Percentiles rank a stretch among this genome's conserved stretches.
phyloP scores from a whole-genome alignment of 2,888 invertebrate genomes.

The Tetramorium bicarinatum region DNA sequence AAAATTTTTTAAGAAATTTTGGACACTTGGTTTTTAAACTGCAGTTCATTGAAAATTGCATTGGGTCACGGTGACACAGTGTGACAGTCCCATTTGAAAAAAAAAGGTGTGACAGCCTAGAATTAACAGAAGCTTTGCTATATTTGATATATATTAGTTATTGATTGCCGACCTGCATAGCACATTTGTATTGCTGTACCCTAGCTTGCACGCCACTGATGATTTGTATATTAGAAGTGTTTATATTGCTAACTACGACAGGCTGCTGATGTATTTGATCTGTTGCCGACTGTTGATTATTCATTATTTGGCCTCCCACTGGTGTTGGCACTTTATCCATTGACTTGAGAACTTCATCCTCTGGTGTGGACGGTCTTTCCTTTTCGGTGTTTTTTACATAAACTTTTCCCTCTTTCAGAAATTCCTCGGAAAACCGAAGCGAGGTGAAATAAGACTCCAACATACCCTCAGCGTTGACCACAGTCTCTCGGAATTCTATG shows the following conservation, averaged over 20 bases:
- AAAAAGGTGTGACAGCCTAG: no score
- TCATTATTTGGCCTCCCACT: slow-evolving; percentile 72
- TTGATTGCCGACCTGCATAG: slow-evolving; percentile 84
- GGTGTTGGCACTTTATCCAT: slow-evolving; percentile 75
- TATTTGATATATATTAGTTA: background rate
- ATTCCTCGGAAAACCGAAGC: slow-evolving; percentile 88
- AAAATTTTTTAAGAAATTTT: no score
- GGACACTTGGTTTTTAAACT: no score
- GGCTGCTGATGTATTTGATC: slow-evolving; percentile 81
- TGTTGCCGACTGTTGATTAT: slow-evolving; percentile 68
- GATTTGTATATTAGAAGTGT: slow-evolving; percentile 86
- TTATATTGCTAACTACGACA: slow-evolving; percentile 84
- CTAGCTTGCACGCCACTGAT: slow-evolving; percentile 85
- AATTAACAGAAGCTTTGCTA: background rate
- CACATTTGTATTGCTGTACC: slow-evolving; percentile 86
- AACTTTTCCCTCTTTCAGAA: slow-evolving; percentile 89
- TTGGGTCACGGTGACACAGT: no score
- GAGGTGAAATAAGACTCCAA: slow-evolving; percentile 90
- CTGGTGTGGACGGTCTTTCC: slow-evolving; percentile 77
- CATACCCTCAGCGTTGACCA: slow-evolving; percentile 90
- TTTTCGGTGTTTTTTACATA: slow-evolving; percentile 84
- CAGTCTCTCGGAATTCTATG: slow-evolving; percentile 89
- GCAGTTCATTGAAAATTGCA: no score
- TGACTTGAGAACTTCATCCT: slow-evolving; percentile 79
- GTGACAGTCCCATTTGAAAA: no score